Base-by-base conservation (phyloP, 1,140 invertebrate genomes). In the Scaptomyza pallida region DNA sequence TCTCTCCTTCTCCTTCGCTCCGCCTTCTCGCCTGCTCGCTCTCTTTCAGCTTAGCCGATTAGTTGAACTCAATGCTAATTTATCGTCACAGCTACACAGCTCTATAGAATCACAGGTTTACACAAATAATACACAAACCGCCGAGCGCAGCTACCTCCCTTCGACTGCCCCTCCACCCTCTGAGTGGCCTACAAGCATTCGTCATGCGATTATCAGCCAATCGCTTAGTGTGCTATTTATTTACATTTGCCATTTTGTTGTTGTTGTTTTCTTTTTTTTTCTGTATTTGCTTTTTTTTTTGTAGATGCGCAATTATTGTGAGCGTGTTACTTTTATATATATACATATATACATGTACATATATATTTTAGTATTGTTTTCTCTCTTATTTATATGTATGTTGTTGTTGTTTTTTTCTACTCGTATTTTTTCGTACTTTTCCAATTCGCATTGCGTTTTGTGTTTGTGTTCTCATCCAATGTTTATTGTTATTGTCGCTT, bases 261-360 rank as follows among this genome's bases (percentile, higher is more conserved):
- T 35, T 41, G 44, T 50, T 56, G 13, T 33, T 72, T 72, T 81
- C 73, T 81, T 82, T 63, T 81, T 77, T 81, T 61, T 72, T 81
- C 47, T 37, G 67, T 9, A 35, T 2, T 37, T 83, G 75, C 60
- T 60, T 77, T 80, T 60, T 77, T 80, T 74, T 80, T 74, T 78
- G 74, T 86, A 78, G 81, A 86, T 86, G 82, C 82, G 82, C 82
- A 86, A 88, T 86, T 86, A 88, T 86, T 86, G 78, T 82, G 82
- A 88, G 82, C 82, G 81, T 86, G 81, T 82, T 86, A 86, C 81
- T 86, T 88, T n/a, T n/a, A n/a, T n/a, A n/a, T n/a, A n/a, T n/a
- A n/a, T n/a, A n/a, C n/a, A n/a, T n/a, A n/a, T n/a, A n/a, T n/a
- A n/a, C n/a, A n/a, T n/a, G n/a, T n/a, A n/a, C n/a, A n/a, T 23